Evolutionary conservation across 2,797 vertebrate species (phyloP).

Genomic region (Falco rusticolus): DNA sequence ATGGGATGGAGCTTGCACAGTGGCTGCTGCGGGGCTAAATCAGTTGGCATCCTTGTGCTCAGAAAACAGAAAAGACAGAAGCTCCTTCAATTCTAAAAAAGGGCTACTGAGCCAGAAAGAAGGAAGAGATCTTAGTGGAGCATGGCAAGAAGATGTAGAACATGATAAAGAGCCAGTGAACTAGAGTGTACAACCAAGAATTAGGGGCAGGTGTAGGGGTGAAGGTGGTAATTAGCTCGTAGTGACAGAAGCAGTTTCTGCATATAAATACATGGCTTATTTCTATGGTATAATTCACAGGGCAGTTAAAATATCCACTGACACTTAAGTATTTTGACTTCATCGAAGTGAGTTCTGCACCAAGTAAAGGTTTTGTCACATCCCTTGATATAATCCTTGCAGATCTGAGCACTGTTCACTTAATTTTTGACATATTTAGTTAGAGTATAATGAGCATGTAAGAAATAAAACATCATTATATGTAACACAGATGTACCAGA

Average conservation of each 20-base stretch:
- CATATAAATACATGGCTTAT: neutral
- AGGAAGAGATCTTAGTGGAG: neutral
- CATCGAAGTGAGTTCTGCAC: neutral
- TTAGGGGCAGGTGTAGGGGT: neutral
- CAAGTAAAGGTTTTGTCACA: neutral
- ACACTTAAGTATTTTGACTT: neutral
- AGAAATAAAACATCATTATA: slow-evolving; percentile 57
- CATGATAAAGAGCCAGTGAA: neutral
- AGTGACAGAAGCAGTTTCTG: neutral
- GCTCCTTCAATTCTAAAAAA: neutral
- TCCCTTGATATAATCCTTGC: neutral
- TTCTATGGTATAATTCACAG: neutral
- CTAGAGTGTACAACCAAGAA: neutral
- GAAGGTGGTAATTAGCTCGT: neutral
- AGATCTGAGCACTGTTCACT: slow-evolving; percentile 40
- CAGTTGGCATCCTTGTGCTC: neutral
- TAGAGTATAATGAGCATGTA: slow-evolving; percentile 16
- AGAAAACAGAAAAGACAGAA: neutral
- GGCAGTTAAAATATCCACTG: neutral
- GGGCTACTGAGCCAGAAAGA: neutral
- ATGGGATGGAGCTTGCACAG: neutral
- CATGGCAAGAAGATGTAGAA: neutral
- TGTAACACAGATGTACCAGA: slow-evolving; percentile 51
- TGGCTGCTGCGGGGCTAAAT: neutral
- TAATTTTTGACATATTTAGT: slow-evolving; percentile 52